Conservation (phyloP, 2,113 vertebrate genomes). For the Dasypus novemcinctus region DNA sequence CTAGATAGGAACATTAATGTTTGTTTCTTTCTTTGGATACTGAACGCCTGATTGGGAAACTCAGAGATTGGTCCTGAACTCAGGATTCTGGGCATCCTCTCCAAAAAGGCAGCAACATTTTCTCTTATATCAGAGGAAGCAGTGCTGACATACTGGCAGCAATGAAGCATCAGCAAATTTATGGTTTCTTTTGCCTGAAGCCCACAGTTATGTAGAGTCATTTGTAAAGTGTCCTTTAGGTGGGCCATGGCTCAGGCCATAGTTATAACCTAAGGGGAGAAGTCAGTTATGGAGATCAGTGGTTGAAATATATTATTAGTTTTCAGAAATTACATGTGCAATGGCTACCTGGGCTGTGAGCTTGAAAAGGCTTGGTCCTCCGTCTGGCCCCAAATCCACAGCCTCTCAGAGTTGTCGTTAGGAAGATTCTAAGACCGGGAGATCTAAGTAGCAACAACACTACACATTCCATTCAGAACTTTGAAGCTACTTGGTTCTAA, state of each 20-base stretch:
- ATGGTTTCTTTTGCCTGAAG: not conserved
- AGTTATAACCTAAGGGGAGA: not conserved
- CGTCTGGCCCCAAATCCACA: not conserved
- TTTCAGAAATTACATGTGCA: not conserved
- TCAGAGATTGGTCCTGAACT: not conserved
- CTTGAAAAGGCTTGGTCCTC: not conserved
- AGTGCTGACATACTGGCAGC: not conserved
- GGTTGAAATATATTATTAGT: not conserved
- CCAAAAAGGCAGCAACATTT: not conserved
- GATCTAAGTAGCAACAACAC: not conserved
- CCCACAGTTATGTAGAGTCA: not conserved
- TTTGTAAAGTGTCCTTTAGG: not conserved
- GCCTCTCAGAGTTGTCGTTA: not conserved
- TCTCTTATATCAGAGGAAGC: not conserved
- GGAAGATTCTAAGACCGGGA: not conserved
- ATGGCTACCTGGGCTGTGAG: not conserved
- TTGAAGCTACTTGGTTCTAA: not conserved
- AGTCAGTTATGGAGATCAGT: not conserved
- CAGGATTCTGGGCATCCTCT: not conserved
- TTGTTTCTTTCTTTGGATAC: not conserved
- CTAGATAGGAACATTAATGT: not conserved
- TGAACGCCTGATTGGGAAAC: not conserved
- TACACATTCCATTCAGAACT: conserved; percentile 53
- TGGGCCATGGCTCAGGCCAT: not conserved
- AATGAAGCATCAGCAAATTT: not conserved